Evolutionary conservation across 2,113 vertebrate genomes (phyloP).

Genomic region (Neodon shergylaensis): DNA sequence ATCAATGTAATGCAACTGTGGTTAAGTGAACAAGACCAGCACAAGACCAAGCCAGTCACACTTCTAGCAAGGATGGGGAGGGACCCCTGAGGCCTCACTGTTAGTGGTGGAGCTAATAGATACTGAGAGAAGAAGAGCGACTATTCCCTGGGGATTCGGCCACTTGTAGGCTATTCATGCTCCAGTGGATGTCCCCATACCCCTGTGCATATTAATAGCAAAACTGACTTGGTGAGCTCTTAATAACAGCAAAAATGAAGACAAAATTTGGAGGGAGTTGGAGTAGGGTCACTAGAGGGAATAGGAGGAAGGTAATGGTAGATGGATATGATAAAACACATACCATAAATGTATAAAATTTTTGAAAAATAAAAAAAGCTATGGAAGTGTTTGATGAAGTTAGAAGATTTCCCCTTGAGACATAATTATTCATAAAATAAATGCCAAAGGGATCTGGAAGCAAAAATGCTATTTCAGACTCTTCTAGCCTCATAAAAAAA

Average conservation of each 20-base stretch:
- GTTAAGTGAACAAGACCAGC: background rate
- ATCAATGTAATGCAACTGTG: background rate
- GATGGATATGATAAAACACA: background rate
- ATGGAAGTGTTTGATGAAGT: background rate
- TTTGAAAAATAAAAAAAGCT: background rate
- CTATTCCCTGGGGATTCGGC: background rate
- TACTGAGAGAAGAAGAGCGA: background rate
- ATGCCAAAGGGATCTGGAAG: background rate
- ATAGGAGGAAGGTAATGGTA: background rate
- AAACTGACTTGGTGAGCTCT: background rate
- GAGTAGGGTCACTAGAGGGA: background rate
- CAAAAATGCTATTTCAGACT: background rate
- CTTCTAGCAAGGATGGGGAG: background rate
- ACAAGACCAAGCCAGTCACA: background rate
- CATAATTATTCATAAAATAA: background rate
- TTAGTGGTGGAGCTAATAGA: background rate
- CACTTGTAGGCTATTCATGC: background rate
- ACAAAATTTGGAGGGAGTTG: too few relatives aligned
- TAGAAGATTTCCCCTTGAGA: background rate
- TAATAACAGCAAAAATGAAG: background rate
- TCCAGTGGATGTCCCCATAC: background rate
- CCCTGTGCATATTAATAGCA: background rate
- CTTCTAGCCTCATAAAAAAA: background rate
- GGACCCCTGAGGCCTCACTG: background rate
- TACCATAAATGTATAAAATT: background rate